Percentiles rank a stretch among this genome's conserved stretches.
Conservation (phyloP, 2,113 vertebrate genomes). For the Catagonus wagneri region DNA sequence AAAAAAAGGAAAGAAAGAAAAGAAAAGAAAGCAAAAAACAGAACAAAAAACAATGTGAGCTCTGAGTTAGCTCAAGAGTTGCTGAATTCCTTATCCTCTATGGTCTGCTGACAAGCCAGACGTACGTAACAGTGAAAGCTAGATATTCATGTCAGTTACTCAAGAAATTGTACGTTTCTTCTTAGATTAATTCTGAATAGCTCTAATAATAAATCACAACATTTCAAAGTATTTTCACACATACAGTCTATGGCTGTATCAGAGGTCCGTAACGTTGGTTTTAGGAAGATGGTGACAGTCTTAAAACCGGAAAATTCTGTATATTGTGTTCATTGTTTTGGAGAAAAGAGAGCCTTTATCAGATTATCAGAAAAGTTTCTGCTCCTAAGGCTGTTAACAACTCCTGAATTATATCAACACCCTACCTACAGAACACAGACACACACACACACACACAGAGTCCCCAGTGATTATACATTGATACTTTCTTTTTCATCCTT, state of each 20-base stretch:
- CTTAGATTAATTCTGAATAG: not conserved
- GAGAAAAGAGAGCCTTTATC: not conserved
- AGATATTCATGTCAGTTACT: not conserved
- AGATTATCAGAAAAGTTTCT: not conserved
- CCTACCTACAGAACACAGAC: not conserved
- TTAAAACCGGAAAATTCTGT: not conserved
- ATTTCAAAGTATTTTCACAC: not conserved
- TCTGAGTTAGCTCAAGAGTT: not conserved
- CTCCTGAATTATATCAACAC: not conserved
- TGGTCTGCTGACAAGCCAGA: not conserved
- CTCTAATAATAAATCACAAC: not conserved
- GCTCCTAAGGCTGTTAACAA: not conserved
- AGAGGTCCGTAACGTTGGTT: not conserved
- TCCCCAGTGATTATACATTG: not conserved
- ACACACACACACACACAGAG: not conserved
- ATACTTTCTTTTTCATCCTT: not conserved
- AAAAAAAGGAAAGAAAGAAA: no score
- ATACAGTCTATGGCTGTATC: not conserved
- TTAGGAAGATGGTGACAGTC: not conserved
- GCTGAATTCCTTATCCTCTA: not conserved
- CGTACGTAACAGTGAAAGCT: not conserved
- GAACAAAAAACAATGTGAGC: not conserved
- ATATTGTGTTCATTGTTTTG: not conserved
- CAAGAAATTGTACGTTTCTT: not conserved
- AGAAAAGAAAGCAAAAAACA: no score